Conservation (phyloP, 1,140 invertebrate genomes). For the Platorchestia sp. region DNA sequence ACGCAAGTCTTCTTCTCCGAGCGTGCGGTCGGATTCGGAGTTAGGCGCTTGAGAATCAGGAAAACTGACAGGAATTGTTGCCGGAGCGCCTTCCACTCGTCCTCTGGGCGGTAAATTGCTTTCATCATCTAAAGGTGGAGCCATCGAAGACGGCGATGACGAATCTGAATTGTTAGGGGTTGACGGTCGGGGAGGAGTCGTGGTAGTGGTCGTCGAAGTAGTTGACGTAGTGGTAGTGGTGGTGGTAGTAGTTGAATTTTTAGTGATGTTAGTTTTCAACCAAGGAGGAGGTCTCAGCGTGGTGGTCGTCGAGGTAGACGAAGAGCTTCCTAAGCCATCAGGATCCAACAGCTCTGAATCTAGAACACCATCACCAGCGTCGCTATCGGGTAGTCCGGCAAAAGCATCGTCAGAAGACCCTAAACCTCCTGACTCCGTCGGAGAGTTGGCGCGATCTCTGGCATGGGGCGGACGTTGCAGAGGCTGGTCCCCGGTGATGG, state of each 20-base stretch:
- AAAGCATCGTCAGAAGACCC: not conserved
- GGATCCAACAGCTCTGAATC: conserved; percentile 61
- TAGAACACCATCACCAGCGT: conserved; percentile 52
- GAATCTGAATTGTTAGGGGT: not conserved
- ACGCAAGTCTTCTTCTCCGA: conserved; percentile 22
- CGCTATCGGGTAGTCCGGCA: not conserved
- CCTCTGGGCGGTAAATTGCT: not conserved
- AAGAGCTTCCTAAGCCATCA: conserved; percentile 45
- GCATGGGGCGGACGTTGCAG: conserved; percentile 54
- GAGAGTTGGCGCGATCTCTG: conserved; percentile 43
- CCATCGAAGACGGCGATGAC: conserved; percentile 21
- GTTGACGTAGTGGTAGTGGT: conserved; percentile 66
- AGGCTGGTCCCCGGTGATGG: conserved; percentile 64
- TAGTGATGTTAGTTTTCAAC: conserved; percentile 67
- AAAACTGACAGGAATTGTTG: conserved; percentile 13
- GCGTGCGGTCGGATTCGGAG: not conserved
- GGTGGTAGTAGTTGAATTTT: conserved; percentile 67
- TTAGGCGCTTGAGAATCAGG: not conserved
- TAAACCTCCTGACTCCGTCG: not conserved
- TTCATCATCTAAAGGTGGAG: conserved; percentile 7
- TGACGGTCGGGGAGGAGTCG: conserved; percentile 61
- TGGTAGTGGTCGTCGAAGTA: conserved; percentile 66
- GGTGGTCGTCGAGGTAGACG: conserved; percentile 65
- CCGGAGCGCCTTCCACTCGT: conserved; percentile 17
- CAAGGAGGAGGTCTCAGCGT: conserved; percentile 65